Conservation (phyloP, 2,797 vertebrate species). For the Nyctibius grandis region DNA sequence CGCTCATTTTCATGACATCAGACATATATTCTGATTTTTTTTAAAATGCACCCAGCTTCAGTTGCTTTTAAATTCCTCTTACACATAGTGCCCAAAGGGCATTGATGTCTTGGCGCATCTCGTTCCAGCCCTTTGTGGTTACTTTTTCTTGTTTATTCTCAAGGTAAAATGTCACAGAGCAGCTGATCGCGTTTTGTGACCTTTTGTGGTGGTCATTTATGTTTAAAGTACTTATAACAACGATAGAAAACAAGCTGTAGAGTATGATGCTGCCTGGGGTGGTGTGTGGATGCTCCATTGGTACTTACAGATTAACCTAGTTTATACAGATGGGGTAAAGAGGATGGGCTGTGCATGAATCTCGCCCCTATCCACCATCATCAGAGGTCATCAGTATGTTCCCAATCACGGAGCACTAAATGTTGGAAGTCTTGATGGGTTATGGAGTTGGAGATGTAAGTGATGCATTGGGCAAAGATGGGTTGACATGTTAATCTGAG, state of each 20-base stretch:
- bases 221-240: not conserved
- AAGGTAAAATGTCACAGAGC: not conserved
- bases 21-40: not conserved
- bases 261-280: not conserved
- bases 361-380: accelerated
- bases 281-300: not conserved
- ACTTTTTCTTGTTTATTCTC: not conserved
- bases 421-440: too few species aligned
- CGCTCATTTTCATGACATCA: not conserved
- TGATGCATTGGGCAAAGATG: too few species aligned
- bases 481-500: accelerated
- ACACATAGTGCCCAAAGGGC: not conserved
- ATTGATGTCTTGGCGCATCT: not conserved
- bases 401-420: too few species aligned
- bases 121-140: not conserved
- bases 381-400: not conserved
- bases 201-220: not conserved
- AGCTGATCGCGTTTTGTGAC: not conserved
- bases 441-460: not conserved
- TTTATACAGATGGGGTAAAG: not conserved
- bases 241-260: not conserved
- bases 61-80: not conserved
- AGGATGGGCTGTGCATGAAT: too few species aligned
- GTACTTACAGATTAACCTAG: accelerated
- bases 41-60: accelerated